Base-by-base conservation (phyloP, 2,888 invertebrate species). In the Neoaliturus tenellus region DNA sequence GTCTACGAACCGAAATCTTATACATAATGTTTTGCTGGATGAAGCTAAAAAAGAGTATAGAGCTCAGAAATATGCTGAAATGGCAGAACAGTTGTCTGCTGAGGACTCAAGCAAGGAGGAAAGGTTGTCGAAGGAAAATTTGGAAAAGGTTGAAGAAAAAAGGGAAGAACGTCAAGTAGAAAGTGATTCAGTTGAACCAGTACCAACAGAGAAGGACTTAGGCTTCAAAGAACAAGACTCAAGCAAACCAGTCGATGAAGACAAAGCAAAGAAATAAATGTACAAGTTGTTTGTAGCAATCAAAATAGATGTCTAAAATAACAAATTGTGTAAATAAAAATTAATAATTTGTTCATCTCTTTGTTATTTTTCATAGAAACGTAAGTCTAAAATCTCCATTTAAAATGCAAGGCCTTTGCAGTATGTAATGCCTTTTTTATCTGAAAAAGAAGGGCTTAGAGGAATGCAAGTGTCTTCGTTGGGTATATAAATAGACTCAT, bases 11-110 rank as follows among this genome's bases (percentile, higher is more conserved):
- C 93, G 93, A 85, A 93, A 93, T 89, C 91, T 96, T 58, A 93
- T 98, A 85, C 97, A 97, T 89, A 98, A 98, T 91, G 91, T 97
- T 25, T 90, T 98, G 41, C 91, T 98, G 82, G 95, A 95, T 89
- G 97, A 96, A 89, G 98, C 97, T 0, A 95, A 94, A 88, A 94
- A 94, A 90, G 96, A 96, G 86, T 97, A 95, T 88, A 92, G 94
- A 85, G 92, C 93, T 87, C 91, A 94, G 84, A 96, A 96, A 89
- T 94, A 94, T 89, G 91, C 92, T 81, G 93, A 92, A 90, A 91
- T 93, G 84, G 92, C 92, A 8, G 89, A 90, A 31, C 90, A 90
- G 89, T 90, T 92, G 81, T 90, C 89, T 82, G 88, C 81, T 33
- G n/a, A n/a, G n/a, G 14, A 20, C 2, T 80, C 35, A 0, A 81